A percentile compares a stretch with the other conserved stretches of the same genome.
Conservation (phyloP, 1,140 invertebrate species). For the Lutraria rhynchaena region DNA sequence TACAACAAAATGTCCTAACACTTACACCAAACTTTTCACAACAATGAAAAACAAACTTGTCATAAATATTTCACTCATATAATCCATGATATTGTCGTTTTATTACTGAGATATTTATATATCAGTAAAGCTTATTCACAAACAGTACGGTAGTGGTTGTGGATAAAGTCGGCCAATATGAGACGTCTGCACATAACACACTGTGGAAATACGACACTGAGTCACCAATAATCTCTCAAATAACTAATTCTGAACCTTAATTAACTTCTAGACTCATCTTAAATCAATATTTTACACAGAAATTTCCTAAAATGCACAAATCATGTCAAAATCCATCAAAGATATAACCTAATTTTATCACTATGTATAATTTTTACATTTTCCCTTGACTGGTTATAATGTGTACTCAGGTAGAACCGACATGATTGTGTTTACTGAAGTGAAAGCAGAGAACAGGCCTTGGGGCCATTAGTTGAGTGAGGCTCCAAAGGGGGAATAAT, state of each 20-base stretch:
- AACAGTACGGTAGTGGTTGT: no score
- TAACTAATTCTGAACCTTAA: conserved; percentile 27
- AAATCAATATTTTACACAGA: conserved; percentile 39
- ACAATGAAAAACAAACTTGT: no score
- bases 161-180: no score
- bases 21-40: no score
- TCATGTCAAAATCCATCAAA: conserved; percentile 36
- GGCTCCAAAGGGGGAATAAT: conserved; percentile 50
- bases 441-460: conserved; percentile 52
- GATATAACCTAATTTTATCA: conserved; percentile 43
- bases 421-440: conserved; percentile 45
- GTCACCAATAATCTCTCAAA: not conserved
- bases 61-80: no score
- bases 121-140: no score
- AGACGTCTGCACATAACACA: no score
- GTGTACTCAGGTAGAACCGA: conserved; percentile 58
- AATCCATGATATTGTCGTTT: no score
- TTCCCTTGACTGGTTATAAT: conserved; percentile 44
- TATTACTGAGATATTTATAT: no score
- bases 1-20: no score
- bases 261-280: conserved; percentile 11
- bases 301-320: conserved; percentile 16
- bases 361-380: conserved; percentile 38
- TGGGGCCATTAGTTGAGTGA: conserved; percentile 30
- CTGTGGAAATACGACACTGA: conserved; percentile 8